These are phyloP conservation scores for Patella pellucida DNA, from an alignment of 2,888 invertebrate species.

Conservation along the genomic window DNA sequence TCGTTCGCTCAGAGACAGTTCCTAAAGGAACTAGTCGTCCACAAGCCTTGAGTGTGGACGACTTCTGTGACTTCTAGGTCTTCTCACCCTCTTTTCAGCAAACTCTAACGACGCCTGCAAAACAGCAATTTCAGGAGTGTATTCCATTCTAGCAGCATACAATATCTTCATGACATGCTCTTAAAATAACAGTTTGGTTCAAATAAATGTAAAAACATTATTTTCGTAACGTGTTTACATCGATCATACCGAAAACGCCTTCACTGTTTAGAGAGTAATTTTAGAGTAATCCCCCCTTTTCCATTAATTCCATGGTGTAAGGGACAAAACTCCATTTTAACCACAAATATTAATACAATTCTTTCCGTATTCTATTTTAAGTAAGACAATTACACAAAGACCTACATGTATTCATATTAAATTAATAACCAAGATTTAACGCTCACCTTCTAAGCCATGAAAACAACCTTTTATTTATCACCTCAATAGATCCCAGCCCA, in stretches of 20 bases:
- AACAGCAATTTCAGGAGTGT: neutral
- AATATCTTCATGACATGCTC: too few relatives aligned
- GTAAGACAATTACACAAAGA: neutral
- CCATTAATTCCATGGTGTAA: neutral
- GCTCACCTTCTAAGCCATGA: too few relatives aligned
- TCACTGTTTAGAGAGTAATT: too few relatives aligned
- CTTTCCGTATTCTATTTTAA: neutral
- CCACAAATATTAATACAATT: constrained; percentile 10
- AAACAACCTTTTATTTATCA: too few relatives aligned
- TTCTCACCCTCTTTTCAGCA: neutral
- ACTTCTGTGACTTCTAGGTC: too few relatives aligned
- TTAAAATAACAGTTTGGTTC: too few relatives aligned
- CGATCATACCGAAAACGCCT: neutral
- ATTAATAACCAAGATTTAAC: neutral
- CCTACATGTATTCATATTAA: neutral
- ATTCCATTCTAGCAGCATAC: neutral
- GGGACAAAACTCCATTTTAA: neutral
- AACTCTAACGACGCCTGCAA: neutral
- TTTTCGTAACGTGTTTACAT: neutral
- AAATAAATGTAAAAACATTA: neutral
- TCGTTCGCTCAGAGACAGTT: too few relatives aligned
- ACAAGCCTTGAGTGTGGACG: too few relatives aligned
- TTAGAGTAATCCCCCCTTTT: neutral
- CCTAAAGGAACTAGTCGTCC: too few relatives aligned
- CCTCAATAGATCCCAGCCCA: too few relatives aligned